These are phyloP conservation scores for Phainopepla nitens DNA, from an alignment of 2,113 vertebrate species.

Conservation along the genomic window DNA sequence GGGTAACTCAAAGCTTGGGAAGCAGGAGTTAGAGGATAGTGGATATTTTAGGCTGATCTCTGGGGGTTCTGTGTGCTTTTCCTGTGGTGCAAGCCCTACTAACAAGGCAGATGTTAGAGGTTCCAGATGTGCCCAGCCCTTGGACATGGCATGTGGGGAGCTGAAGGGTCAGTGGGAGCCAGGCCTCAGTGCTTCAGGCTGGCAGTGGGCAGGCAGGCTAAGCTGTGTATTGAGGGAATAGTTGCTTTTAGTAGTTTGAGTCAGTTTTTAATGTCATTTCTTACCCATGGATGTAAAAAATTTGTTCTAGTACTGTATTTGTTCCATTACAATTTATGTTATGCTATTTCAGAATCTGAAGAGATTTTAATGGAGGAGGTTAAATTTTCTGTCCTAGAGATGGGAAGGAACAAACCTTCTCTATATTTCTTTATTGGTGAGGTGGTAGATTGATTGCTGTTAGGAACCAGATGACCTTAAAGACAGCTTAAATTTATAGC, in stretches of 20 bases:
- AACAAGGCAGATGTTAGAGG: neutral
- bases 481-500: neutral
- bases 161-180: neutral
- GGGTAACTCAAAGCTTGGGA: neutral
- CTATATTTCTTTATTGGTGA: neutral
- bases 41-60: neutral
- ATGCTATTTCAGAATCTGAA: neutral
- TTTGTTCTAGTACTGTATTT: fast-evolving
- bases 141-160: neutral
- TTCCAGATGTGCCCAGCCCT: neutral
- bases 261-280: fast-evolving
- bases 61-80: neutral
- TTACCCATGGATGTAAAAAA: neutral
- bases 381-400: neutral
- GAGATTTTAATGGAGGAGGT: neutral
- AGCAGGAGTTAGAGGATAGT: neutral
- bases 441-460: neutral
- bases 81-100: neutral
- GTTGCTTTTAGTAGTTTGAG: neutral
- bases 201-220: neutral
- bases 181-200: neutral
- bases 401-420: neutral
- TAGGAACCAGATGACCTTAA: neutral
- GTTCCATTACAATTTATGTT: neutral
- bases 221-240: neutral